Evolutionary conservation across 1,140 invertebrate genomes (phyloP).

Genomic region (Apis dorsata): DNA sequence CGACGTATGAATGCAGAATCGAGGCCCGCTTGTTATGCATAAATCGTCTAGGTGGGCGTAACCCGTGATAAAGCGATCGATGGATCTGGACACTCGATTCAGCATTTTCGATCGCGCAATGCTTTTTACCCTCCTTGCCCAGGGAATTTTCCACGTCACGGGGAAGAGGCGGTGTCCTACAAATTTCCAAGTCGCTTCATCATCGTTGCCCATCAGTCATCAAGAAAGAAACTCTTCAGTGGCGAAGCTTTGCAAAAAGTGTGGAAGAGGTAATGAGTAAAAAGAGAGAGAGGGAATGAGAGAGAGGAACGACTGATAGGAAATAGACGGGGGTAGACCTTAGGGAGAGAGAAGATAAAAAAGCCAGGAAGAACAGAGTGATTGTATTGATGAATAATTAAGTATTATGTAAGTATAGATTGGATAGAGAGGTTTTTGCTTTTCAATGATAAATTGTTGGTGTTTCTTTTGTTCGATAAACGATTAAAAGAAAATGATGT

Average conservation of each 20-base stretch:
- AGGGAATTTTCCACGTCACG: constrained; percentile 34
- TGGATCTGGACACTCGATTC: neutral
- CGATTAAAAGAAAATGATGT: no score
- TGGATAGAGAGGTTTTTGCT: neutral
- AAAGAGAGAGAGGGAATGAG: neutral
- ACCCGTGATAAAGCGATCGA: neutral
- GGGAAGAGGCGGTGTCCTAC: constrained; percentile 44
- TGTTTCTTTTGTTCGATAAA: no score
- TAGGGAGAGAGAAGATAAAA: neutral
- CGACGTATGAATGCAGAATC: neutral
- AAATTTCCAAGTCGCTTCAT: constrained; percentile 66
- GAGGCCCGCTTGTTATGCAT: neutral
- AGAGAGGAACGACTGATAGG: neutral
- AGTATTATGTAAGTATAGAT: neutral
- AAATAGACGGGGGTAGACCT: neutral
- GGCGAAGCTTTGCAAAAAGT: constrained; percentile 43
- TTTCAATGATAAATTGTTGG: no score
- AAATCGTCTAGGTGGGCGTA: neutral
- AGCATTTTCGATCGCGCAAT: constrained; percentile 32
- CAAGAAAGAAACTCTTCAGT: constrained; percentile 51
- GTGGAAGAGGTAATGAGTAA: constrained; percentile 8
- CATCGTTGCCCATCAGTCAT: constrained; percentile 64
- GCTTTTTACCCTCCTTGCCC: constrained; percentile 13
- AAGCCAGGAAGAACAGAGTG: neutral
- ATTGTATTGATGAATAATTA: constrained; percentile 11